Evolutionary conservation across 2,113 vertebrate genomes (phyloP).

Genomic region (Lasiurus borealis): DNA sequence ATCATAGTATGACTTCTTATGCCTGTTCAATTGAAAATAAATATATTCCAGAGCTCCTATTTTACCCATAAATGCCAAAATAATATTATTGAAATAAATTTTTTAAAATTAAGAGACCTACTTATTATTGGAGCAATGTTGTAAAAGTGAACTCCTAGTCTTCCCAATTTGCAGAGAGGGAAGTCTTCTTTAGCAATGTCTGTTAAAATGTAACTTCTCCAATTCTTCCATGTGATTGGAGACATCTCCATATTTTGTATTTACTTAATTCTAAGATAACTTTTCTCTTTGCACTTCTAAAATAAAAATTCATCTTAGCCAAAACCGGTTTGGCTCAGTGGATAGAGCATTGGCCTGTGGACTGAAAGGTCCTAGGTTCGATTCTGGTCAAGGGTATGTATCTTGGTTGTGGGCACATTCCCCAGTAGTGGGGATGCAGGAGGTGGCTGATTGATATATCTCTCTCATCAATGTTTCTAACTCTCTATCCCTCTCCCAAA

Average conservation of each 20-base stretch:
- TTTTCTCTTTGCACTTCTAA: neutral
- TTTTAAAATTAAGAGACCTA: neutral
- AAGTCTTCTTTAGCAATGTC: neutral
- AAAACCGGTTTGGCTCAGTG: no score
- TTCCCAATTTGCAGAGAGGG: neutral
- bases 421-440: no score
- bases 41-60: neutral
- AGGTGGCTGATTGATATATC: no score
- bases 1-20: neutral
- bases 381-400: no score
- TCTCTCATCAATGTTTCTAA: no score
- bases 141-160: neutral
- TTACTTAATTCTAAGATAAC: neutral
- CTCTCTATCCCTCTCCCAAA: no score
- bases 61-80: constrained; percentile 7
- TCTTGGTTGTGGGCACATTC: no score
- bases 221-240: neutral
- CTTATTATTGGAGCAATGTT: neutral
- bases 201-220: neutral
- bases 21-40: neutral
- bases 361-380: no score
- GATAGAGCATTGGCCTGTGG: no score
- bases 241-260: neutral
- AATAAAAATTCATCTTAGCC: neutral
- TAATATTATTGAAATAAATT: neutral